Base-by-base conservation (phyloP, 92 coral and sea anemone species). In the Umimayanthus chanpuru region DNA sequence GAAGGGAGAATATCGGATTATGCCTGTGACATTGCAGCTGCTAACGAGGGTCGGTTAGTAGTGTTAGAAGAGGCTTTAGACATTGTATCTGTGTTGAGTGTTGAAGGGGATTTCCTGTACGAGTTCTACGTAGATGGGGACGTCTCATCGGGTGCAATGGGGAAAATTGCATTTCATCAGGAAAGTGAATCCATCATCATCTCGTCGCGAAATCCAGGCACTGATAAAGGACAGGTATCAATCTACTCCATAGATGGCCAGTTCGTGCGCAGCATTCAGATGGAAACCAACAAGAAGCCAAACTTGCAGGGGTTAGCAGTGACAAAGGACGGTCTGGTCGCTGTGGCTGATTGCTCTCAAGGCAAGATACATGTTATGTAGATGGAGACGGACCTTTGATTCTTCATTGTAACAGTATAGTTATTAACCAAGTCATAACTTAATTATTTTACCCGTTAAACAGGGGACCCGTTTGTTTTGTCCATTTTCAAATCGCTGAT, bases 121-220 rank as follows among this genome's bases (percentile, higher is more conserved):
- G 77, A 85, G 39, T 85, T 85, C 29, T 12, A 15, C 23, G 5
- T 23, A 68, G 18, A 76, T 28, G 65, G 65, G 23, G 88, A 49
- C 36, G 1, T 9, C 6, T n/a, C 39, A 11, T 3, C n/a, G 47
- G 2, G 5, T 20, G 1, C 20, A 56, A 56, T 16, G 65, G 65
- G 65, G 2, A 12, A 0, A 0, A 53, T 88, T 67, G 79, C 90
- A 14, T 80, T 43, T 80, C 90, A 32, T 43, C 32, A 15, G 32
- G 32, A 16, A 21, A 67, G 90, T 88, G 49, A 88, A 88, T 77
- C 77, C 75, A 80, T 88, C 70, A 77, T 88, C 73, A 9, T 88
- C 86, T 65, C 85, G 8, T 75, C 79, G 23, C 5, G 49, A 41
- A 75, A 75, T 10, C 79, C 26, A 20, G 77, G 61, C 79, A 75